phyloP scores from a whole-genome alignment of 2,797 vertebrate genomes.

The Triplophysa bombifrons region DNA sequence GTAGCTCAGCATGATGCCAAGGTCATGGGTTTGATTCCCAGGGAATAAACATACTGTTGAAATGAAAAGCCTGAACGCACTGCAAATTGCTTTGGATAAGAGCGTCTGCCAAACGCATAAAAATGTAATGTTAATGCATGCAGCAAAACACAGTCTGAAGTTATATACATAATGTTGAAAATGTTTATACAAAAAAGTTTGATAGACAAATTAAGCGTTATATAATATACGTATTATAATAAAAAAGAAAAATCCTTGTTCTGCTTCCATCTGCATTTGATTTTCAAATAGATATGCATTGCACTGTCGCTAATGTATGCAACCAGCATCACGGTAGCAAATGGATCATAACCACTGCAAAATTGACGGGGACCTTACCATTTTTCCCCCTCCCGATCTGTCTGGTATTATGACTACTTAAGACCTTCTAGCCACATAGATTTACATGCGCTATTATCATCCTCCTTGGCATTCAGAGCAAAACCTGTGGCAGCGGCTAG shows the following conservation, averaged over 20 bases:
- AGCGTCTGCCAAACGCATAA: neutral
- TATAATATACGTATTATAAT: neutral
- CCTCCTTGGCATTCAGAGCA: conserved; percentile 70
- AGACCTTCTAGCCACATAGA: conserved; percentile 67
- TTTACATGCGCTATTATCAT: conserved; percentile 72
- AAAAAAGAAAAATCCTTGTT: neutral
- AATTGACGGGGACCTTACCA: neutral
- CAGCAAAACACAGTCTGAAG: neutral
- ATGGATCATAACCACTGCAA: conserved; percentile 1
- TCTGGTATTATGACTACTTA: conserved; percentile 59
- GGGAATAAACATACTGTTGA: neutral
- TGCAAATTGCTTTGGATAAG: neutral
- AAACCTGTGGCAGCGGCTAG: conserved; percentile 68
- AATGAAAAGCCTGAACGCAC: neutral
- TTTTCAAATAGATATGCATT: neutral
- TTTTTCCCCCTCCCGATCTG: conserved; percentile 59
- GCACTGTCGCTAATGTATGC: neutral
- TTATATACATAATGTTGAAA: neutral
- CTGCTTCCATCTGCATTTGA: neutral
- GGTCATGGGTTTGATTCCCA: neutral
- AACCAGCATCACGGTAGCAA: neutral
- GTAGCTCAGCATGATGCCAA: neutral
- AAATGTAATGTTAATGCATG: neutral
- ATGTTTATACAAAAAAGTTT: neutral
- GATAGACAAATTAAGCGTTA: neutral